Evolutionary conservation across 2,113 vertebrate species (phyloP).

Genomic region (Eubucco bourcierii): DNA sequence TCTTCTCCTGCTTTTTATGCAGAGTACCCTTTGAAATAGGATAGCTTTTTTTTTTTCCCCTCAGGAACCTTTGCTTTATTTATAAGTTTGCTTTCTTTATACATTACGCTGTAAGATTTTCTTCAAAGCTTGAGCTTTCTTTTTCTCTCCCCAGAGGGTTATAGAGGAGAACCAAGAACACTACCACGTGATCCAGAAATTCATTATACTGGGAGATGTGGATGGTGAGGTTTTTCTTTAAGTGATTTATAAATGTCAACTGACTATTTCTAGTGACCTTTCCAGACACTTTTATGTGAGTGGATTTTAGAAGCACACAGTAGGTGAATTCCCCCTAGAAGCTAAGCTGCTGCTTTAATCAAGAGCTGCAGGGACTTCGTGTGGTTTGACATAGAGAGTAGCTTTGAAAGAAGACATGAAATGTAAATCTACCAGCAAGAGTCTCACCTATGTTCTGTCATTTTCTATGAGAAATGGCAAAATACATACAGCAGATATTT

Average conservation of each 20-base stretch:
- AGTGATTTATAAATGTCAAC: slow-evolving; percentile 2
- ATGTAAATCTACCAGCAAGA: neutral
- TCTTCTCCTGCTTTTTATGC: neutral
- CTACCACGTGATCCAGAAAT: slow-evolving; percentile 96
- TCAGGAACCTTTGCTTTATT: slow-evolving; percentile 7
- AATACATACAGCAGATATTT: neutral
- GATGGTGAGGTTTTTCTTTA: slow-evolving; percentile 82
- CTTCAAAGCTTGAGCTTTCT: slow-evolving; percentile 37
- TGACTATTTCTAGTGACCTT: slow-evolving; percentile 16
- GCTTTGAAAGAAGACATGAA: neutral
- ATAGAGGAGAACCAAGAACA: slow-evolving; percentile 92
- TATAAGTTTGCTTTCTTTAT: neutral
- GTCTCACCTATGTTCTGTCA: neutral
- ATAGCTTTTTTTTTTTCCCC: neutral
- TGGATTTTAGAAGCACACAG: neutral
- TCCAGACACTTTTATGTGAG: neutral
- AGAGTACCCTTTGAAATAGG: slow-evolving; percentile 16
- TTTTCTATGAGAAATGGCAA: neutral
- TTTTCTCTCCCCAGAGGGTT: slow-evolving; percentile 82
- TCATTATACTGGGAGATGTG: slow-evolving; percentile 91
- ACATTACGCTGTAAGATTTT: neutral
- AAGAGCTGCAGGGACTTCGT: neutral
- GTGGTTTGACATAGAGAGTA: neutral
- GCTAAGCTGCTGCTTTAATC: neutral
- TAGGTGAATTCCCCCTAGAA: neutral